Evolutionary conservation across 2,888 invertebrate species (phyloP).

Genomic region (Augochlorella aurata): DNA sequence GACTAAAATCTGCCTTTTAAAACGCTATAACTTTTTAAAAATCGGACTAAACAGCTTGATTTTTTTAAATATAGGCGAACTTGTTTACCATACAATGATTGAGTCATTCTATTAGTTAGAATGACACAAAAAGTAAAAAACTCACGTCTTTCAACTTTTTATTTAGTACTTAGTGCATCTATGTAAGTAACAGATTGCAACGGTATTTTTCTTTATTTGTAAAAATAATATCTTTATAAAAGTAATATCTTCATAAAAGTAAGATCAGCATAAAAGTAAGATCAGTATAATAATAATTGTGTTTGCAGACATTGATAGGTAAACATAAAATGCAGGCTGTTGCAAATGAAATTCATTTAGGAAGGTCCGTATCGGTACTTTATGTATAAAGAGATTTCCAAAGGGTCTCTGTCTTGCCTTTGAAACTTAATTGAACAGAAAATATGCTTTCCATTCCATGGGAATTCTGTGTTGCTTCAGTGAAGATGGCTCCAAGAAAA

Average conservation of each 20-base stretch:
- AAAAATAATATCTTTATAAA: too few species aligned
- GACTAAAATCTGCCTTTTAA: too few species aligned
- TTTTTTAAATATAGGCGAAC: too few species aligned
- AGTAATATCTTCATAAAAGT: neutral
- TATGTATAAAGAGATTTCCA: neutral
- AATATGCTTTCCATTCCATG: neutral
- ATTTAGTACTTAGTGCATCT: too few species aligned
- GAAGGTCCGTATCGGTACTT: neutral
- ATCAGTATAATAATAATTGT: neutral
- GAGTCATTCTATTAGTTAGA: too few species aligned
- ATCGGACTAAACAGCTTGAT: too few species aligned
- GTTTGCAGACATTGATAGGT: neutral
- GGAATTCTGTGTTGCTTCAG: neutral
- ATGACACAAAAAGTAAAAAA: too few species aligned
- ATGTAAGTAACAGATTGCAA: too few species aligned
- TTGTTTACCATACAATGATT: too few species aligned
- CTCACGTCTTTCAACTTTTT: too few species aligned
- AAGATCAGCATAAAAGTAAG: neutral
- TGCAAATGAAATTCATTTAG: neutral
- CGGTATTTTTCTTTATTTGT: neutral
- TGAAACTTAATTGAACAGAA: neutral
- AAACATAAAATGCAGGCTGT: neutral
- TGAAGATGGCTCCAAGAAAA: neutral
- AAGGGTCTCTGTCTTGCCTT: neutral
- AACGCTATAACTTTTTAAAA: too few species aligned